Evolutionary conservation across 2,113 vertebrate genomes (phyloP), one percentile per base, ranked within the genome.

Genomic region (Corythaixoides concolor): DNA sequence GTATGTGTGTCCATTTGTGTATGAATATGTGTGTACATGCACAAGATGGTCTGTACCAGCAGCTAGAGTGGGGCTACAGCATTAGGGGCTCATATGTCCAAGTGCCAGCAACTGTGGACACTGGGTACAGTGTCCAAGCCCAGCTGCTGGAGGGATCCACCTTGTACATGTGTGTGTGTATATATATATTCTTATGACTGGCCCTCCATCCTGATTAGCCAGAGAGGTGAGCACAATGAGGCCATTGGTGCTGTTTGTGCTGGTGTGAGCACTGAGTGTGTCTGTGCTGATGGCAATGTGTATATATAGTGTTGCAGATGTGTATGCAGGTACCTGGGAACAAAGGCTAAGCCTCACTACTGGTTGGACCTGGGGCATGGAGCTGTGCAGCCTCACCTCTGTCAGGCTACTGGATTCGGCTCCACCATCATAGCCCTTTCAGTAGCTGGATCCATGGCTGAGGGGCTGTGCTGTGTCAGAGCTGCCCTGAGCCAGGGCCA

Each of bases 391-490:
- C 37, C 52, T 64, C 30, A 47, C 13, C 18, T 67, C 41, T 21
- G 20, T 2, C 0, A 58, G 47, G 35, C 27, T 59, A 12, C n/a
- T 45, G 58, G 58, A 26, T 39, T 53, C 2, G 3, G 56, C 11
- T 83, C 2, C 53, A 27, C 24, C 23, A 64, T 30, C 30, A 21
- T 0, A 18, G 21, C 8, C 30, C 13, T 84, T 37, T 24, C 43
- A 50, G n/a, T 3, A 87, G 28, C 28, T 3, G 0, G 0, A 50
- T 24, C 37, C 26, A 6, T 0, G 4, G 23, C 58, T 56, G 66
- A 0, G 0, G 1, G 28, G 37, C 11, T 86, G 10, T 19, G 5
- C 35, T 0, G 1, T 11, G 15, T 18, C 6, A 8, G 56, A 70
- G 52, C 22, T 67, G n/a, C 43, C 53, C 66, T 8, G 22, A 78